A percentile compares a stretch with the other conserved stretches of the same genome.
phyloP scores from a whole-genome alignment of 2,797 vertebrate genomes.

The Coracias cyanogaster region DNA sequence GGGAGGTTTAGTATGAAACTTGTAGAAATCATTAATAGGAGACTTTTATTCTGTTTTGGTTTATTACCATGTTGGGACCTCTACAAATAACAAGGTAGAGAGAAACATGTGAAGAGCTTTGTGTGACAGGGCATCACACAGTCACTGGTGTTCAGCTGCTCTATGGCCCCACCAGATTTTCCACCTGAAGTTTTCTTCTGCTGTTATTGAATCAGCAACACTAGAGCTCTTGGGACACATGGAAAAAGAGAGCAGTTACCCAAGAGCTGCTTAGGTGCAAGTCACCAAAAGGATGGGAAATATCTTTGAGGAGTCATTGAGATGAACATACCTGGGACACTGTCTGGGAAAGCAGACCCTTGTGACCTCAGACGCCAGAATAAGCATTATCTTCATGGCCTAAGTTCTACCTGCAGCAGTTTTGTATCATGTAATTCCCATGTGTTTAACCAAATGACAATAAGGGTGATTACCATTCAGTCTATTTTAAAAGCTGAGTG shows the following conservation, averaged over 20 bases:
- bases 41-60: background rate
- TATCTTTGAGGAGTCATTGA: background rate
- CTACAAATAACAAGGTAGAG: background rate
- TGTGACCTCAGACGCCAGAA: background rate
- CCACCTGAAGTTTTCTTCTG: background rate
- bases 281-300: background rate
- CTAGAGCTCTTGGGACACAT: background rate
- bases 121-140: background rate
- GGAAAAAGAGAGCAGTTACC: background rate
- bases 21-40: background rate
- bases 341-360: background rate
- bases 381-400: background rate
- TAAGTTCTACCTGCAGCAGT: background rate
- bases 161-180: background rate
- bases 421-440: background rate
- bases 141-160: background rate
- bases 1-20: background rate
- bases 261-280: background rate
- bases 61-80: background rate
- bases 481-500: background rate
- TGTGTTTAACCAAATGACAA: background rate
- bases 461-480: background rate
- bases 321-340: background rate
- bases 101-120: background rate
- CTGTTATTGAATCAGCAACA: background rate